A percentile compares a stretch with the other conserved stretches of the same genome.
These are phyloP conservation scores for Gephyroberyx darwinii DNA, from an alignment of 2,797 vertebrate genomes.

Conservation along the genomic window DNA sequence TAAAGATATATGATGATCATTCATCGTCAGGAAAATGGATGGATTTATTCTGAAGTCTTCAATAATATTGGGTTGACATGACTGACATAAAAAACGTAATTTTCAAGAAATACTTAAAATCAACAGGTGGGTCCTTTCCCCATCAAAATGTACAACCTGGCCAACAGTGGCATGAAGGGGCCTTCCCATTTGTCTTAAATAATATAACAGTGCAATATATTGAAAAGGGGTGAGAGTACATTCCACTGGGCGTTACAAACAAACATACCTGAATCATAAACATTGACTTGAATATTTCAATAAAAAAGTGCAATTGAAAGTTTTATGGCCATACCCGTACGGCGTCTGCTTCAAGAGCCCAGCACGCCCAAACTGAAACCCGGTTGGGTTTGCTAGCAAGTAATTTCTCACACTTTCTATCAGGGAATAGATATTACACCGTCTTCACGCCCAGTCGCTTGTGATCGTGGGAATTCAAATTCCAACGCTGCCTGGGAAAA, in stretches of 20 bases:
- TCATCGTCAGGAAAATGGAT: background rate
- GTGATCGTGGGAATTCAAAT: no score
- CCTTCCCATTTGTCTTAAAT: background rate
- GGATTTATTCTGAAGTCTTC: background rate
- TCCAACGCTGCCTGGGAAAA: background rate
- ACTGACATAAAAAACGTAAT: background rate
- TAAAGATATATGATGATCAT: no score
- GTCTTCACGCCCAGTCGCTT: no score
- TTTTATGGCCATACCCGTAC: constrained; percentile 11
- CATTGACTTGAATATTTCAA: background rate
- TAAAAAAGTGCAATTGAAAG: constrained; percentile 43
- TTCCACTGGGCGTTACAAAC: background rate
- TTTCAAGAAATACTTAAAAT: background rate
- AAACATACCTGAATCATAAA: background rate
- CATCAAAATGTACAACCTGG: background rate
- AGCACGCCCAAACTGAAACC: background rate
- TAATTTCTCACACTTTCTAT: no score
- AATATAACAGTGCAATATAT: background rate
- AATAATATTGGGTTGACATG: background rate
- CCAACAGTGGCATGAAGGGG: no score
- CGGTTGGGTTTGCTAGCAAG: no score
- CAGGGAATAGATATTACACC: no score
- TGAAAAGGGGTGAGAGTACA: background rate
- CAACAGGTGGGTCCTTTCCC: background rate
- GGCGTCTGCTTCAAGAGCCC: no score